Evolutionary conservation across 2,797 vertebrate species (phyloP), one percentile per base, ranked within the genome.

Genomic region (Gadopsis marmoratus): DNA sequence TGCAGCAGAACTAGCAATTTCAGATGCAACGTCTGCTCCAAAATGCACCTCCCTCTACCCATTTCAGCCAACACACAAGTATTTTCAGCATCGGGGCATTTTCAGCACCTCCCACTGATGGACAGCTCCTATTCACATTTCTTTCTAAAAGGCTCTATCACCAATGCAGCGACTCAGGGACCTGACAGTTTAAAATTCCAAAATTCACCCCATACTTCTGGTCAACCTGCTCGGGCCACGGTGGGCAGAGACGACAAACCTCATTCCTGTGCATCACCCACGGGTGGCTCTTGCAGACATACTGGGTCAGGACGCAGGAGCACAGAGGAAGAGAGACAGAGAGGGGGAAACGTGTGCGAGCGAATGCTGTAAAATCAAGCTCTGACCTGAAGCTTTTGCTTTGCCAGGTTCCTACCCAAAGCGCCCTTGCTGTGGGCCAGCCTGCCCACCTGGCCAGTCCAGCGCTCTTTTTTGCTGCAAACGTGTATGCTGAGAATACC

Each of bases 401-500:
- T 48, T 66, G 55, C 58, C 81, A 76, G 66, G 69, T 70, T 56
- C 56, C 63, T 76, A 76, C 81, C 86, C 74, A 59, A 67, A 73
- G 81, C 58, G 26, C 71, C 89, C 81, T 78, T 87, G 84, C 76
- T 81, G 61, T 72, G 83, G 81, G 70, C 79, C 74, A 79, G 80
- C 64, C 84, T 78, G 82, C 56, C 89, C 90, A 92, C 90, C 91
- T 92, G 92, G 89, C 91, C 90, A 90, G 90, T 91, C 88, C 81
- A 72, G 76, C 76, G 72, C 87, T 82, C 74, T 82, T 83, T 83
- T 86, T 71, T 92, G 88, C 93, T 93, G 94, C 91, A 94, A 94
- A 94, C 91, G 92, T 93, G 89, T 85, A 91, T 90, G 91, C 91
- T 87, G 91, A 92, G 91, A 89, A 92, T 93, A 95, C 94, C 95